Evolutionary conservation across 2,888 invertebrate species (phyloP), one percentile per base, ranked within the genome.

Genomic region (Byasa hedistus): DNA sequence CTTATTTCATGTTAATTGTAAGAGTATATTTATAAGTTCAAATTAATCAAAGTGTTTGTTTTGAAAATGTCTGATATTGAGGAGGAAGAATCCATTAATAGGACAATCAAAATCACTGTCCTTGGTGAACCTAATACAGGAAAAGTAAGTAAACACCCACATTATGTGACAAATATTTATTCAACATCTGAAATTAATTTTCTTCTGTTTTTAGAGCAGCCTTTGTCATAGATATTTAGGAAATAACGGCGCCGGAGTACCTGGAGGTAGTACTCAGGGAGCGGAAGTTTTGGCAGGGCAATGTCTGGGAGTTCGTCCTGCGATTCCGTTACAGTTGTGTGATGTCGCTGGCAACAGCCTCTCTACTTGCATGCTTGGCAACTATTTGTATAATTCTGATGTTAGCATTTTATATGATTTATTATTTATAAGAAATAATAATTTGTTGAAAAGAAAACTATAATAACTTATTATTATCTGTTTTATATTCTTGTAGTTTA

Each of bases 281-380:
- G 92, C 90, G 2, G 91, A 89, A 77, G 87, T 92, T 77, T 74
- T 87, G 78, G 89, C 89, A 44, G 92, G 91, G 17, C 88, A 88
- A 79, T 89, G 90, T 72, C 72, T 83, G 32, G 86, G 84, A 27
- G 79, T 89, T 68, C 86, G 87, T 23, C 86, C 87, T 15, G 79
- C 86, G 75, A 94, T 95, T 59, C 94, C 95, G 32, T 82, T 97
- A 63, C 94, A 96, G 82, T 92, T 98, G 39, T 97, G 97, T 92
- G 98, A 98, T 83, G 94, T 98, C 64, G 96, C 96, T 57, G 97
- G 98, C 23, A 94, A 94, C 71, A 94, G 96, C 51, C 87, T 96
- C 17, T 92, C 93, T 58, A 96, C 96, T 12, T 91, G 93, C 68
- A 97, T 98, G 97, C 89, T 98, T 56, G 94, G 94, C 73, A 95